Evolutionary conservation across 2,113 vertebrate species (phyloP).

Genomic region (Anguilla rostrata): DNA sequence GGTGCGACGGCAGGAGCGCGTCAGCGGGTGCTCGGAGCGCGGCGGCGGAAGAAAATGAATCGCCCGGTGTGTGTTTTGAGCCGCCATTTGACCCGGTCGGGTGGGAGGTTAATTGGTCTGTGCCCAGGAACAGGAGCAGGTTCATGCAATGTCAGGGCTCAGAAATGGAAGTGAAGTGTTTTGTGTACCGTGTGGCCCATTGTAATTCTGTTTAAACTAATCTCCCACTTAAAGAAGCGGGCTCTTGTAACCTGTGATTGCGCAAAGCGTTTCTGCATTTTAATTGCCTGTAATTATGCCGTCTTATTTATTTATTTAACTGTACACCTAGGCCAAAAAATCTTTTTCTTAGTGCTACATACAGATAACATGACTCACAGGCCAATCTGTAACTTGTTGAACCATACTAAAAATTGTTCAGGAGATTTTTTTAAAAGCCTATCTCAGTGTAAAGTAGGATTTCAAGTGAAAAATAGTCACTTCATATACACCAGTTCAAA

Average conservation of each 20-base stretch:
- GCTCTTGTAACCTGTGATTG: constrained; percentile 43
- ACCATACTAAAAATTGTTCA: neutral
- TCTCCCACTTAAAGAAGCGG: constrained; percentile 51
- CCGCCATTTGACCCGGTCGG: constrained; percentile 46
- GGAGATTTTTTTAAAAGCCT: neutral
- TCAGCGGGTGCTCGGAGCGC: no score
- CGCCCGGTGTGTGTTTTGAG: constrained; percentile 34
- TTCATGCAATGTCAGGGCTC: constrained; percentile 51
- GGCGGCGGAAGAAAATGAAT: constrained; percentile 52
- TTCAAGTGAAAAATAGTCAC: neutral
- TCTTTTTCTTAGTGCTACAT: neutral
- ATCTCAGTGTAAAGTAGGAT: neutral
- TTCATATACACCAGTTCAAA: neutral
- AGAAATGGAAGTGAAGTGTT: constrained; percentile 50
- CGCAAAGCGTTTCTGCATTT: constrained; percentile 45
- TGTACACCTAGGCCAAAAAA: neutral
- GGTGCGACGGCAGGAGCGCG: no score
- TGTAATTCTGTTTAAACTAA: constrained; percentile 58
- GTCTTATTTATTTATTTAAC: constrained; percentile 38
- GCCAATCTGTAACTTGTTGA: neutral
- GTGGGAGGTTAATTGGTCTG: constrained; percentile 69
- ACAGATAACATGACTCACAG: constrained; percentile 4
- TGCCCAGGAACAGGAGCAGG: constrained; percentile 48
- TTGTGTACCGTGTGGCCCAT: constrained; percentile 43
- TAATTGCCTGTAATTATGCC: constrained; percentile 50